phyloP scores from a whole-genome alignment of 2,888 invertebrate species.

The Tromatobia lineatoria region DNA sequence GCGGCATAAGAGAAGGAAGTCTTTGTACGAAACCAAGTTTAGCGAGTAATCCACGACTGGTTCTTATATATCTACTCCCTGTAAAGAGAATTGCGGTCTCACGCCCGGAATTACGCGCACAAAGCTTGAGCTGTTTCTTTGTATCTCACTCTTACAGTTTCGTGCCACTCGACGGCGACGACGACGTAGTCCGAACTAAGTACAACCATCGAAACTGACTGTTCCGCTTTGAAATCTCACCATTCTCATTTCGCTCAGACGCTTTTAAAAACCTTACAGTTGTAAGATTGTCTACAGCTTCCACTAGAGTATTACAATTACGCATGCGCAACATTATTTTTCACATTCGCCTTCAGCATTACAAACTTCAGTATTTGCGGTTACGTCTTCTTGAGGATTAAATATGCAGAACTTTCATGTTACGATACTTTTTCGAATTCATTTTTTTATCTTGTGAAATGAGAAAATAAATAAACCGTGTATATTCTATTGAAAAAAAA shows the following conservation, averaged over 20 bases:
- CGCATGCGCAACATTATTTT: no score
- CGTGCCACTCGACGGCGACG: constrained; percentile 14
- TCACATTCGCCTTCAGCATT: no score
- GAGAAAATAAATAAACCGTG: no score
- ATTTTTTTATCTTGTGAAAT: no score
- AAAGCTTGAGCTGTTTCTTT: constrained; percentile 48
- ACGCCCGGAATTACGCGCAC: constrained; percentile 61
- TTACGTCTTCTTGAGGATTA: no score
- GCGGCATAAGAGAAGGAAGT: constrained; percentile 40
- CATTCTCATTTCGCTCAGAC: constrained; percentile 10
- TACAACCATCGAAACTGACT: constrained; percentile 27
- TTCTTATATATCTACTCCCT: constrained; percentile 31
- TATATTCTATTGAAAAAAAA: no score
- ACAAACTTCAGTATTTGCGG: no score
- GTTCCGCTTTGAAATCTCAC: constrained; percentile 15
- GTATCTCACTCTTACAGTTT: constrained; percentile 23
- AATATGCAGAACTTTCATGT: no score
- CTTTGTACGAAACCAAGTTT: constrained; percentile 64
- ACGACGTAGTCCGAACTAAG: constrained; percentile 36
- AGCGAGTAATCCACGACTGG: constrained; percentile 55
- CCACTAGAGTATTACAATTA: no score
- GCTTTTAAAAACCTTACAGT: neutral
- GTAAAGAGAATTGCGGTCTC: constrained; percentile 39
- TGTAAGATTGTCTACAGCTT: neutral
- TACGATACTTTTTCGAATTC: no score